Conservation (phyloP, 2,888 invertebrate species). For the Oasisia sp. region DNA sequence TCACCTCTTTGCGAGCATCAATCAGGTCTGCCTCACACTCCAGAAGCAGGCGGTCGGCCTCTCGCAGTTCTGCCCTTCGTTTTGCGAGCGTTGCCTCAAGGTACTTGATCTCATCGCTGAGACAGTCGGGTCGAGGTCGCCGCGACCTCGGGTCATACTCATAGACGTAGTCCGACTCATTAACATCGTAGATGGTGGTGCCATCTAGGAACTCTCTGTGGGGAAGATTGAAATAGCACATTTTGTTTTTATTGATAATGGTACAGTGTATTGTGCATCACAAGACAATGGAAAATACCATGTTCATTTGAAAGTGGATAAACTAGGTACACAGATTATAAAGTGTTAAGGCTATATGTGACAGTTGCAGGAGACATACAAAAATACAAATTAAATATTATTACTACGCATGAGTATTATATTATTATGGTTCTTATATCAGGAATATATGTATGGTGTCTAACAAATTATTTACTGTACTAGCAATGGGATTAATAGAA, state of each 20-base stretch:
- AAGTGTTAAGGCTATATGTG: too few relatives aligned
- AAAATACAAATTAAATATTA: too few relatives aligned
- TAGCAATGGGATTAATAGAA: not conserved
- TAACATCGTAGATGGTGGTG: slow-evolving; percentile 26
- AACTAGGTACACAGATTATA: too few relatives aligned
- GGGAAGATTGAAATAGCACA: not conserved
- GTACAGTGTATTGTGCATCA: too few relatives aligned
- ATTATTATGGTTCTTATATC: not conserved
- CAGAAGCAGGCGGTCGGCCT: slow-evolving; percentile 55
- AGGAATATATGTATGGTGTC: not conserved
- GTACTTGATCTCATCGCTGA: slow-evolving; percentile 56
- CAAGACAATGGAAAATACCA: not conserved
- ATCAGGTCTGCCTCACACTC: slow-evolving; percentile 55
- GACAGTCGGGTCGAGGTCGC: slow-evolving; percentile 31
- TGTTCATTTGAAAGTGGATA: too few relatives aligned
- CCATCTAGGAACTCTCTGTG: not conserved
- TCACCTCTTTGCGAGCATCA: slow-evolving; percentile 56
- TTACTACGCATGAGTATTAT: too few relatives aligned
- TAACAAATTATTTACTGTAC: not conserved
- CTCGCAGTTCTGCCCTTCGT: slow-evolving; percentile 55
- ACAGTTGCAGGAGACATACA: too few relatives aligned
- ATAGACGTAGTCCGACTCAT: slow-evolving; percentile 49
- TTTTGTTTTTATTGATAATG: not conserved
- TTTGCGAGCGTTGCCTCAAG: slow-evolving; percentile 60
- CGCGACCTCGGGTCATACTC: slow-evolving; percentile 43